Evolutionary conservation across 2,113 vertebrate genomes (phyloP).

Genomic region (Dolichotis patagonum): DNA sequence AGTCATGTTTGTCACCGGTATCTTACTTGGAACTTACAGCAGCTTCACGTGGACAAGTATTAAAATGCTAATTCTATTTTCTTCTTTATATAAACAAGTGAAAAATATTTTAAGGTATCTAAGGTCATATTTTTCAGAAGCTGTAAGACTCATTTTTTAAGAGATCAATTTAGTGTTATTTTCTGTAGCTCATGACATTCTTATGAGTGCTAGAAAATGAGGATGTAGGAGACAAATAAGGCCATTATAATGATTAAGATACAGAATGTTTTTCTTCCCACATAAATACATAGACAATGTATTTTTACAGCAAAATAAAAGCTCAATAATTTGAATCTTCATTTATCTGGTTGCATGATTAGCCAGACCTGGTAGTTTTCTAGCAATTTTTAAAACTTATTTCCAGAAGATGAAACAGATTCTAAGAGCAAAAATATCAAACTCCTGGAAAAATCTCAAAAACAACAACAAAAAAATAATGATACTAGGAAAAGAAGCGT

Average conservation of each 20-base stretch:
- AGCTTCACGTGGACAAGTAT: not conserved
- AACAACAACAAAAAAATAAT: not conserved
- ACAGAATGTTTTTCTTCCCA: not conserved
- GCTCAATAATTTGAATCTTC: not conserved
- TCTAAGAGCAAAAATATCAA: not conserved
- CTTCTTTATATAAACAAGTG: not conserved
- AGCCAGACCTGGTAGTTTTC: not conserved
- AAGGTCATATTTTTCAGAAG: not conserved
- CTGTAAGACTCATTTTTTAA: not conserved
- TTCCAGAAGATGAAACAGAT: not conserved
- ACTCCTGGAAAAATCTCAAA: not conserved
- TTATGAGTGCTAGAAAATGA: not conserved
- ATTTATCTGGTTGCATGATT: not conserved
- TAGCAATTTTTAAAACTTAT: not conserved
- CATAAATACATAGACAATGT: not conserved
- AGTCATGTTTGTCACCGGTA: slow-evolving; percentile 33
- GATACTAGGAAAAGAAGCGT: not conserved
- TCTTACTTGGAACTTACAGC: not conserved
- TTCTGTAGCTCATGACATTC: not conserved
- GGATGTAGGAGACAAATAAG: not conserved
- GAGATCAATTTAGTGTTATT: not conserved
- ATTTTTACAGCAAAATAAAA: not conserved
- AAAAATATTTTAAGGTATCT: slow-evolving; percentile 5
- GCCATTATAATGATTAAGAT: not conserved
- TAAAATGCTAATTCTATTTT: not conserved